Evolutionary conservation across 2,888 invertebrate species (phyloP).

Genomic region (Cacoxenus indagator): DNA sequence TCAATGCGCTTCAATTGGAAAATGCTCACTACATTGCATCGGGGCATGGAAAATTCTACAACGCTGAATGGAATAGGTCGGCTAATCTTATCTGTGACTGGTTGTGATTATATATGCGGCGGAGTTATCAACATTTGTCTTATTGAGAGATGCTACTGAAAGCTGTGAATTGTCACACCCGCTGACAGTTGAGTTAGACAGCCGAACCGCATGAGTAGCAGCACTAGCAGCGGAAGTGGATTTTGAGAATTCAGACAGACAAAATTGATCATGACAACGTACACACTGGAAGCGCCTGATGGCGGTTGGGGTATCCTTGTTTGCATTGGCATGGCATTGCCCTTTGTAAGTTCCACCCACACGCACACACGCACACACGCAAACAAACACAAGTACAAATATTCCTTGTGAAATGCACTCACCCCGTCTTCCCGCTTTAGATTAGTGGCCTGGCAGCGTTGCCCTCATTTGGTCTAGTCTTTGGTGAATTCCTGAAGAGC

Average conservation of each 20-base stretch:
- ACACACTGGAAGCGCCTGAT: constrained; percentile 74
- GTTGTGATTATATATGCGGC: neutral
- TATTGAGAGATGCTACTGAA: neutral
- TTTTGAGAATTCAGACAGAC: neutral
- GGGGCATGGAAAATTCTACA: no score
- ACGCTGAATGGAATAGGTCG: neutral
- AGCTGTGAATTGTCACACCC: neutral
- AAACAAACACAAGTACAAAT: no score
- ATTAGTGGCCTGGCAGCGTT: constrained; percentile 78
- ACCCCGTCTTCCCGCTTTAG: constrained; percentile 73
- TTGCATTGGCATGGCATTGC: constrained; percentile 79
- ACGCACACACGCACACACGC: no score
- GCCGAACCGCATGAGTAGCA: neutral
- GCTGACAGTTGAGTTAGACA: neutral
- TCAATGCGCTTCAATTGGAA: no score
- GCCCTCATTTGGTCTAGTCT: constrained; percentile 80
- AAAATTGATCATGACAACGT: neutral
- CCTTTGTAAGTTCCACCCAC: constrained; percentile 76
- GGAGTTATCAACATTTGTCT: neutral
- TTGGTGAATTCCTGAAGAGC: constrained; percentile 78
- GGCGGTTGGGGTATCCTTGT: constrained; percentile 88
- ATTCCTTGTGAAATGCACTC: neutral
- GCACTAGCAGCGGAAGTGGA: neutral
- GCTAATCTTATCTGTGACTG: neutral
- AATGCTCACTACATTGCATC: no score